Percentiles rank a stretch among this genome's conserved stretches.
phyloP scores from a whole-genome alignment of 2,113 vertebrate genomes.

The Pyxicephalus adspersus region DNA sequence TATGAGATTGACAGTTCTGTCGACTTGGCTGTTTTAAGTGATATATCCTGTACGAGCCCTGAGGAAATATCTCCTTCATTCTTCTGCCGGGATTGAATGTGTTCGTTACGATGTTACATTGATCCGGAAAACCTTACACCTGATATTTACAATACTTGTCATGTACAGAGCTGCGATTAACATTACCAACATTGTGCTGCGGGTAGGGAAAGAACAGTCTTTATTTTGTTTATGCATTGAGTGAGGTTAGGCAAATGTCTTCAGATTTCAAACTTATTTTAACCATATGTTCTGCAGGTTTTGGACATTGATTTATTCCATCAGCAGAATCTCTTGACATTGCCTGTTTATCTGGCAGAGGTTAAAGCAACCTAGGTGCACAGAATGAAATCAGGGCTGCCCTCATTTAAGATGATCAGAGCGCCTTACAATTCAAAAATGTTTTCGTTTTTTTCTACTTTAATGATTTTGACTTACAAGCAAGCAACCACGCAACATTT shows the following conservation, averaged over 20 bases:
- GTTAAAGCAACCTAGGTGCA: background rate
- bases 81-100: slow-evolving; percentile 17
- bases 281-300: background rate
- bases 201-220: slow-evolving; percentile 9
- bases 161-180: slow-evolving; percentile 44
- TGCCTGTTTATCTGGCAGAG: background rate
- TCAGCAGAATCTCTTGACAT: background rate
- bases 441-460: slow-evolving; percentile 41
- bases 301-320: background rate
- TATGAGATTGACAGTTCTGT: slow-evolving; percentile 35
- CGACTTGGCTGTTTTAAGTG: slow-evolving; percentile 13
- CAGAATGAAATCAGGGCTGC: background rate
- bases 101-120: slow-evolving; percentile 22
- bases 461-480: slow-evolving; percentile 37
- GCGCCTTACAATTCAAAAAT: slow-evolving; percentile 20
- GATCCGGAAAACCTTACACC: slow-evolving; percentile 30
- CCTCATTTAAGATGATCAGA: slow-evolving; percentile 2
- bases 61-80: slow-evolving; percentile 17
- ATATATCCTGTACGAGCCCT: slow-evolving; percentile 14
- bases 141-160: slow-evolving; percentile 49
- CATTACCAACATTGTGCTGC: slow-evolving; percentile 30
- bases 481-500: slow-evolving; percentile 27
- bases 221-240: background rate
- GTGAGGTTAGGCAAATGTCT: background rate
- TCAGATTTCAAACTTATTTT: background rate